Evolutionary conservation across 92 coral and sea anemone genomes (phyloP).

Genomic region (Phenganax stokvisi): DNA sequence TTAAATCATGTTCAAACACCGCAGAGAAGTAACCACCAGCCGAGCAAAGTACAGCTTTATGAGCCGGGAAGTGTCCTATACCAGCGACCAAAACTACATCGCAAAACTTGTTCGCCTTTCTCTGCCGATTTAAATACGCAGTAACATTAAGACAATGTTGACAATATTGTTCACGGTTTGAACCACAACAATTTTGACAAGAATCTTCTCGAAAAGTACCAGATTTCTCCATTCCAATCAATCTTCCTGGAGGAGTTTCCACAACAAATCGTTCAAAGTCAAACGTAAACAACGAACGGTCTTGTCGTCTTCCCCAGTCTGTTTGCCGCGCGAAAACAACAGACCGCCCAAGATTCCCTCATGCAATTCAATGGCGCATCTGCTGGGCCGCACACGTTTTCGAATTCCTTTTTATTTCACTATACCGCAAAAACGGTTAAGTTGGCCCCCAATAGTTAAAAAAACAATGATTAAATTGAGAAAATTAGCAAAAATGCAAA

Average conservation of each 20-base stretch:
- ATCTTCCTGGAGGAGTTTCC: neutral
- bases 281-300: no score
- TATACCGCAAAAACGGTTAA: no score
- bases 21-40: constrained; percentile 41
- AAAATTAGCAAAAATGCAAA: no score
- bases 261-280: neutral
- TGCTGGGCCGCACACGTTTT: no score
- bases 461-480: no score
- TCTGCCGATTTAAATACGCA: constrained; percentile 5
- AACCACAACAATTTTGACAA: neutral
- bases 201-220: neutral
- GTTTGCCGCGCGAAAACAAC: no score
- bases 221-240: no score
- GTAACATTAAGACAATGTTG: constrained; percentile 15
- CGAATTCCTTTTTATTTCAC: no score
- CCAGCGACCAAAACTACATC: constrained; percentile 27
- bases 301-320: no score
- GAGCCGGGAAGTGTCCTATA: constrained; percentile 30
- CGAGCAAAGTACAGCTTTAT: constrained; percentile 31
- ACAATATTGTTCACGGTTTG: neutral
- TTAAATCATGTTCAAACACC: constrained; percentile 34
- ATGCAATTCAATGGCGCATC: no score
- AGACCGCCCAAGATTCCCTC: no score
- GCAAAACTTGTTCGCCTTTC: constrained; percentile 32
- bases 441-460: no score